These are phyloP conservation scores for Drosophila triauraria DNA, from an alignment of 1,140 invertebrate species.

Conservation along the genomic window DNA sequence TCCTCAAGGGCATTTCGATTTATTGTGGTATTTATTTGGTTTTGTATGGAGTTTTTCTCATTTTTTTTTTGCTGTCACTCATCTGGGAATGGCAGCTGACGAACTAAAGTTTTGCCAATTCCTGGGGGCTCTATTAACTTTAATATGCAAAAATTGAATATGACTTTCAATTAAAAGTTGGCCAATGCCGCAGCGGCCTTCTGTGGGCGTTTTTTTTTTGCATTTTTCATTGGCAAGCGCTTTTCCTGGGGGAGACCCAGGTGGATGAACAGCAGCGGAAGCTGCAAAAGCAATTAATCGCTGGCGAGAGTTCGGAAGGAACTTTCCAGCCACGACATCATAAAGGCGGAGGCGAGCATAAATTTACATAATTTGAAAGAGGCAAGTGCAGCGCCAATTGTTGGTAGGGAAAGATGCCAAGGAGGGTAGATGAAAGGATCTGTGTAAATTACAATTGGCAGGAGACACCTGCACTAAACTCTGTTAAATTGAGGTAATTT, in stretches of 20 bases:
- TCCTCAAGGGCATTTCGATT: slow-evolving; percentile 67
- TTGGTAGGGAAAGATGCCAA: slow-evolving; percentile 17
- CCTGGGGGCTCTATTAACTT: slow-evolving; percentile 55
- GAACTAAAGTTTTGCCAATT: slow-evolving; percentile 20
- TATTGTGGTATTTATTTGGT: slow-evolving; percentile 10
- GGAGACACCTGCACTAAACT: background rate
- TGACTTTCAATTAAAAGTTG: slow-evolving; percentile 80
- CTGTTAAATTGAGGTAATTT: background rate
- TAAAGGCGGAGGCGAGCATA: slow-evolving; percentile 60
- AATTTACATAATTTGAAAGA: slow-evolving; percentile 70
- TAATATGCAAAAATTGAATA: slow-evolving; percentile 81
- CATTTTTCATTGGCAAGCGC: slow-evolving; percentile 43
- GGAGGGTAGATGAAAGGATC: background rate
- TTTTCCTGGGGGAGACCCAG: slow-evolving; percentile 16
- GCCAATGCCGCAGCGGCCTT: slow-evolving; percentile 16
- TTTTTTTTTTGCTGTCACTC: slow-evolving; percentile 32
- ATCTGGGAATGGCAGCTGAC: slow-evolving; percentile 32
- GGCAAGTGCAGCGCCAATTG: slow-evolving; percentile 46
- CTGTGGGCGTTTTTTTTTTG: slow-evolving; percentile 37
- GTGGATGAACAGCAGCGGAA: slow-evolving; percentile 33
- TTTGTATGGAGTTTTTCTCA: background rate
- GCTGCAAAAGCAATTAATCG: slow-evolving; percentile 73
- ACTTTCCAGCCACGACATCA: slow-evolving; percentile 24
- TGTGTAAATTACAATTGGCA: background rate
- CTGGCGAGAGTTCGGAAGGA: slow-evolving; percentile 23